Percentiles rank a stretch among this genome's conserved stretches.
Evolutionary conservation across 2,797 vertebrate species (phyloP).

Genomic region (Sebastes hubbsi): DNA sequence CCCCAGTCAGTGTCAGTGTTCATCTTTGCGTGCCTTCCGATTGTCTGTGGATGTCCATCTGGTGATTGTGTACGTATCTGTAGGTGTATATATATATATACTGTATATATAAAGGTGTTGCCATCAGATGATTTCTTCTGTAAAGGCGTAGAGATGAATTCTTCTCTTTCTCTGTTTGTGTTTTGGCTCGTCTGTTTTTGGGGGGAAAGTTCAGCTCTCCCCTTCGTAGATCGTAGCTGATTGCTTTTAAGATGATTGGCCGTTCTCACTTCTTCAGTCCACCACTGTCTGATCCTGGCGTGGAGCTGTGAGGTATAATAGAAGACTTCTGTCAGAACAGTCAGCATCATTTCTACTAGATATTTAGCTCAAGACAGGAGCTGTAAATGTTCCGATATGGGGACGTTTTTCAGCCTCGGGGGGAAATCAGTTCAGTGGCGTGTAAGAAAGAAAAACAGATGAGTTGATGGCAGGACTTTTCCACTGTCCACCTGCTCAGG

Average conservation of each 20-base stretch:
- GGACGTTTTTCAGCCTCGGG: neutral
- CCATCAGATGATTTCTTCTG: conserved; percentile 19
- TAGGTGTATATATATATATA: neutral
- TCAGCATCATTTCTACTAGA: neutral
- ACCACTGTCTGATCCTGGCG: conserved; percentile 64
- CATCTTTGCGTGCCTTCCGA: neutral
- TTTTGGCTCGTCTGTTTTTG: conserved; percentile 65
- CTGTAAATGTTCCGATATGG: neutral
- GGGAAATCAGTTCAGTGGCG: neutral
- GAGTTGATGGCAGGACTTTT: conserved; percentile 50
- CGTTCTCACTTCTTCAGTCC: conserved; percentile 51
- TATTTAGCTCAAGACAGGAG: too few species aligned
- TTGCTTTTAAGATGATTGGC: conserved; percentile 39
- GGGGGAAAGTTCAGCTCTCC: conserved; percentile 81
- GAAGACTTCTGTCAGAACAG: conserved; percentile 57
- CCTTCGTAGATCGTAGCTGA: conserved; percentile 80
- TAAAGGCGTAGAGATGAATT: conserved; percentile 18
- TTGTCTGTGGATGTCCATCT: conserved; percentile 47
- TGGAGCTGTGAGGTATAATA: conserved; percentile 51
- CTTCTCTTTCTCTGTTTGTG: conserved; percentile 61
- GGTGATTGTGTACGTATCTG: conserved; percentile 46
- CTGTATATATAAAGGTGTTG: conserved; percentile 10
- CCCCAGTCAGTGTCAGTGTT: conserved; percentile 1
- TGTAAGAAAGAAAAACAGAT: neutral
- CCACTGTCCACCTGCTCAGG: conserved; percentile 46